Evolutionary conservation across 2,113 vertebrate species (phyloP).

Genomic region (Gambusia holbrooki): DNA sequence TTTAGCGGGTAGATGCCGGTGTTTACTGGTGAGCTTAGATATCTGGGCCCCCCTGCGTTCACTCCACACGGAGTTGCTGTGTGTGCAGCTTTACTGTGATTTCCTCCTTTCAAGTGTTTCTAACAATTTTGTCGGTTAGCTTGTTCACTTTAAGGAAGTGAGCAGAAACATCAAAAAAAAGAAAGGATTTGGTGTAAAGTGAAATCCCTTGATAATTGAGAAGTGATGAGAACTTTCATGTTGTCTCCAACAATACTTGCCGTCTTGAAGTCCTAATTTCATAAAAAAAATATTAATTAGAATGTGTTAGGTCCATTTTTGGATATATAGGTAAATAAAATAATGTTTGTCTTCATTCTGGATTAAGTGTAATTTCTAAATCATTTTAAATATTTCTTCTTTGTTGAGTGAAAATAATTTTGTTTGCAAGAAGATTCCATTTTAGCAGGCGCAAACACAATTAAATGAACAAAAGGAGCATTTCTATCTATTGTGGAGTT

Average conservation of each 20-base stretch:
- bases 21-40: conserved; percentile 74
- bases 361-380: conserved; percentile 12
- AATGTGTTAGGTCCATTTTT: conserved; percentile 5
- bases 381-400: not conserved
- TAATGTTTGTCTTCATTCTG: conserved; percentile 6
- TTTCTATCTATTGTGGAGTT: not conserved
- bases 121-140: conserved; percentile 57
- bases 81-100: conserved; percentile 41
- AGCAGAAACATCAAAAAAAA: conserved; percentile 42
- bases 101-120: conserved; percentile 57
- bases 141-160: conserved; percentile 58
- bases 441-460: not conserved
- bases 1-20: conserved; percentile 74
- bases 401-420: conserved; percentile 3
- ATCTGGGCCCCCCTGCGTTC: conserved; percentile 51
- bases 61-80: conserved; percentile 49
- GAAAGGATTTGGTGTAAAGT: conserved; percentile 65
- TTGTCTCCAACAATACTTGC: conserved; percentile 27
- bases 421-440: conserved; percentile 1
- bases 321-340: not conserved
- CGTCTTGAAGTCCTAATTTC: conserved; percentile 14
- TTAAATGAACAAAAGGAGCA: conserved; percentile 2
- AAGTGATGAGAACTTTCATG: conserved; percentile 53
- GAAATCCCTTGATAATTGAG: conserved; percentile 67
- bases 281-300: conserved; percentile 9